phyloP scores from a whole-genome alignment of 2,797 vertebrate species.

The Pteropus rufus region DNA sequence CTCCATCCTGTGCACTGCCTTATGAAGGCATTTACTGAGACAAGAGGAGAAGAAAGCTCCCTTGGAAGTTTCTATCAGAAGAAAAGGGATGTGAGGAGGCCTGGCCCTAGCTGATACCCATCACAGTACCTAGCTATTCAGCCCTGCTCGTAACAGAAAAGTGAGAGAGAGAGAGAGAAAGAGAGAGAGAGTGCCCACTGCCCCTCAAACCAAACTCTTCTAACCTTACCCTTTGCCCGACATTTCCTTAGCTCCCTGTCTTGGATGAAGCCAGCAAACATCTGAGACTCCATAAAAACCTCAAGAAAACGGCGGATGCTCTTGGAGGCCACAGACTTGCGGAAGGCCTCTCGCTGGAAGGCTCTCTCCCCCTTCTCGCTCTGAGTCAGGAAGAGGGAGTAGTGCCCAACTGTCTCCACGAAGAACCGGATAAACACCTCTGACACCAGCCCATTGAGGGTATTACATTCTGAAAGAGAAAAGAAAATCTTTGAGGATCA shows the following conservation, averaged over 20 bases:
- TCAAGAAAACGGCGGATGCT: conserved; percentile 98
- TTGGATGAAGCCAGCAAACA: conserved; percentile 99
- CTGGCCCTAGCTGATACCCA: neutral
- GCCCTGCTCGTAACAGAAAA: neutral
- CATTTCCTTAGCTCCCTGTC: conserved; percentile 97
- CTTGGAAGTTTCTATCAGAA: neutral
- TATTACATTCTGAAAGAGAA: conserved; percentile 92
- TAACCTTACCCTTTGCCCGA: conserved; percentile 93
- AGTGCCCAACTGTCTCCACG: conserved; percentile 98
- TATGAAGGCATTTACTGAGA: neutral
- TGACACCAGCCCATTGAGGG: conserved; percentile 95
- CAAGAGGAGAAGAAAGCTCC: neutral
- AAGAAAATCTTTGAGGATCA: conserved; percentile 25
- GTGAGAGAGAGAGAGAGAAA: neutral
- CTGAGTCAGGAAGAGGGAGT: conserved; percentile 96
- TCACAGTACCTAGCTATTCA: neutral
- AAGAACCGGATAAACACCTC: conserved; percentile 99
- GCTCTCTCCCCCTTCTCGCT: conserved; percentile 93
- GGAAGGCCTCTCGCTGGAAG: conserved; percentile 97
- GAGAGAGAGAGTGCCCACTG: neutral
- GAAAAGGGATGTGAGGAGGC: neutral
- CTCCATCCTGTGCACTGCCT: neutral
- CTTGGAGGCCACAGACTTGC: conserved; percentile 98
- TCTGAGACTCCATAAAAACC: conserved; percentile 99
- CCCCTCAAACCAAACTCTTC: neutral